Base-by-base conservation (phyloP, 2,797 vertebrate species). In the Oceanodroma leucorhoa region DNA sequence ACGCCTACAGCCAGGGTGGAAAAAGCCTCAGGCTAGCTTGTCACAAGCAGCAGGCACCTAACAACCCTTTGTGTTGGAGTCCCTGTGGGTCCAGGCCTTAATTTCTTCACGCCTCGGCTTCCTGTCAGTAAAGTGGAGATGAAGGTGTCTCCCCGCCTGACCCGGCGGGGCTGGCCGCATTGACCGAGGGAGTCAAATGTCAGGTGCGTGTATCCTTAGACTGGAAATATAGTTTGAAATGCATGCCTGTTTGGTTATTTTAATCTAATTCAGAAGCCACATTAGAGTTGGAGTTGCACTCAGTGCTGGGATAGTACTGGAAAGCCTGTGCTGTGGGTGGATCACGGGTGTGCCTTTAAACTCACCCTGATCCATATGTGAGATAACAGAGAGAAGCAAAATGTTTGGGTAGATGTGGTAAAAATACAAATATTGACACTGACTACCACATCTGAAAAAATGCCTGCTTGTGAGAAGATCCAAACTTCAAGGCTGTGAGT, bases 131-230 rank as follows among this genome's bases (percentile, higher is more conserved):
- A 79, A 32, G 24, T 32, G 23, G 46, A 84, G 30, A 41, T 46
- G 30, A 70, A 66, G 10, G 29, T 34, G 48, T 38, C 24, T 70
- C 27, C 21, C 5, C 2, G 1, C 13, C 41, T 84, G 22, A 41
- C 11, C 6, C 3, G 10, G 4, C 5, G 6, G 30, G 6, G 14
- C 23, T 61, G 46, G 8, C 36, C 0, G 0, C 8, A 5, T 50
- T 2, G 4, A 23, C 19, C 0, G 1, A 57, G 14, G 21, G 10
- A 79, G 43, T 51, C 34, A 53, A 40, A 51, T 27, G 34, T 21
- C 57, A 70, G 6, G 2, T n/a, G 7, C 8, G 2, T 6, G 6
- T 61, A 17, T 22, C 24, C 32, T 89, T 84, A 51, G 38, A 27
- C 18, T 64, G 36, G 51, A 40, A 91, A 64, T 4, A 64, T 4